phyloP scores from a whole-genome alignment of 2,888 invertebrate genomes.

The Drosophila lacicola region DNA sequence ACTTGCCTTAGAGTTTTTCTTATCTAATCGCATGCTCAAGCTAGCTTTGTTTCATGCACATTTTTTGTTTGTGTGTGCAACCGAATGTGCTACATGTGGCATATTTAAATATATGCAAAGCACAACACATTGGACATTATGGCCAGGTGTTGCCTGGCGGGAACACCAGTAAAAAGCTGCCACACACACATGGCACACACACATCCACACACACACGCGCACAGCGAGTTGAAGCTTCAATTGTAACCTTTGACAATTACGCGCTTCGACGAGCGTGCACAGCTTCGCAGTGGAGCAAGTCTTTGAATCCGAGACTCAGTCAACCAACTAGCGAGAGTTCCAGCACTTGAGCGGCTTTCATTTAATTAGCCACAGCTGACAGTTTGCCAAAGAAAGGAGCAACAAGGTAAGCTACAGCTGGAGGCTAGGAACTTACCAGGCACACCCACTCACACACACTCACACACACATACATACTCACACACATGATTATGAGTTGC shows the following conservation, averaged over 20 bases:
- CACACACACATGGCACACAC: slow-evolving; percentile 23
- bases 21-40: too few relatives aligned
- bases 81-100: neutral
- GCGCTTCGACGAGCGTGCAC: slow-evolving; percentile 59
- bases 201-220: slow-evolving; percentile 16
- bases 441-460: slow-evolving; percentile 2
- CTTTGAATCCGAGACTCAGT: slow-evolving; percentile 25
- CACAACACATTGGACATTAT: slow-evolving; percentile 54
- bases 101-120: slow-evolving; percentile 22
- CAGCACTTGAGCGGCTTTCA: slow-evolving; percentile 74
- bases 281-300: slow-evolving; percentile 33
- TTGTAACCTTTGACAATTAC: slow-evolving; percentile 65
- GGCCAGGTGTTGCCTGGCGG: slow-evolving; percentile 55
- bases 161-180: slow-evolving; percentile 19
- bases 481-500: slow-evolving; percentile 31
- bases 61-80: neutral
- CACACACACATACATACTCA: neutral
- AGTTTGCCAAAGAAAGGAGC: slow-evolving; percentile 71
- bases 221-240: slow-evolving; percentile 6
- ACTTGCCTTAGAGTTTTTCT: too few relatives aligned
- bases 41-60: too few relatives aligned
- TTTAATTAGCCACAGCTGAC: slow-evolving; percentile 79
- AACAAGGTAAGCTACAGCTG: slow-evolving; percentile 31
- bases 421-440: slow-evolving; percentile 1
- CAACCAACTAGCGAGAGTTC: slow-evolving; percentile 70